Evolutionary conservation across 2,113 vertebrate genomes (phyloP).

Genomic region (Mobula birostris): DNA sequence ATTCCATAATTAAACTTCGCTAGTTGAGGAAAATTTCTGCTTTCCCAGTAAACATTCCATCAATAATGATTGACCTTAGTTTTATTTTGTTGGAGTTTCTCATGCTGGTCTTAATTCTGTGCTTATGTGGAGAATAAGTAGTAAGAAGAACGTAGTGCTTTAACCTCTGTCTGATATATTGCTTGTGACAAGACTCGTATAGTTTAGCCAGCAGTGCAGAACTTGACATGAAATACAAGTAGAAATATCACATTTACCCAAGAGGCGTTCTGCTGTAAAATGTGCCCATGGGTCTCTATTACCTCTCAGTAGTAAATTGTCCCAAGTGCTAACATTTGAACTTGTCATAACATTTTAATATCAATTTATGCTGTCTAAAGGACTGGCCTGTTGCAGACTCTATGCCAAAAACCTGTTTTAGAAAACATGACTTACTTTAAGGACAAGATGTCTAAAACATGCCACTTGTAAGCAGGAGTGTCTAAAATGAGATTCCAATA

Average conservation of each 20-base stretch:
- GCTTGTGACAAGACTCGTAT: slow-evolving; percentile 48
- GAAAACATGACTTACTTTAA: background rate
- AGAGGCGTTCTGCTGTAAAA: slow-evolving; percentile 6
- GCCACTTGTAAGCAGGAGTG: background rate
- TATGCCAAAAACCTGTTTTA: background rate
- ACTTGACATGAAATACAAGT: slow-evolving; percentile 15
- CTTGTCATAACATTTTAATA: slow-evolving; percentile 27
- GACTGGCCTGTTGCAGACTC: background rate
- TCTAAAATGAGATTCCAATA: background rate
- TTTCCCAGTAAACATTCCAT: background rate
- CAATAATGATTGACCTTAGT: background rate
- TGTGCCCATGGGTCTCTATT: slow-evolving; percentile 4
- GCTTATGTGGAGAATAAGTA: slow-evolving; percentile 25
- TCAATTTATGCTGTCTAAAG: slow-evolving; percentile 18
- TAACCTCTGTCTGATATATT: slow-evolving; percentile 53
- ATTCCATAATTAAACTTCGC: background rate
- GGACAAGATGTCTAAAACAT: background rate
- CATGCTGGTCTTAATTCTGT: slow-evolving; percentile 21
- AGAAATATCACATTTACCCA: slow-evolving; percentile 24
- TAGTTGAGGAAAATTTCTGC: background rate
- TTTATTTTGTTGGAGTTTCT: background rate
- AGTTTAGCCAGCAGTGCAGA: slow-evolving; percentile 47
- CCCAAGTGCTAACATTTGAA: slow-evolving; percentile 30
- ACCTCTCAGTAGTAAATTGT: slow-evolving; percentile 32
- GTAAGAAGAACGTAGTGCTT: slow-evolving; percentile 39